Evolutionary conservation across 2,888 invertebrate genomes (phyloP).

Genomic region (Cecidostiba fungosa): DNA sequence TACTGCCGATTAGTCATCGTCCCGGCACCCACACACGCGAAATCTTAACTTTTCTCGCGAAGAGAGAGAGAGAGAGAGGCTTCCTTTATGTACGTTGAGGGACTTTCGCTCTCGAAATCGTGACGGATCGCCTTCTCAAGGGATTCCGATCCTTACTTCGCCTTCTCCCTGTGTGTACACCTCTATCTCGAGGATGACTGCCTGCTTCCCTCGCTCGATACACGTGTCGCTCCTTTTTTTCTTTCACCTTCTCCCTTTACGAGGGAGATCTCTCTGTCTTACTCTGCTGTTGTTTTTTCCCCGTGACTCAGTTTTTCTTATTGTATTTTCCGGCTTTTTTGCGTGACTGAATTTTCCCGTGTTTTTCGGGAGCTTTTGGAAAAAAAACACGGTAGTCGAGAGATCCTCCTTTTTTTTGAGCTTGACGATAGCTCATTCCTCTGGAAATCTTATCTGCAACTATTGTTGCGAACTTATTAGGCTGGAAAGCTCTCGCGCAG

Average conservation of each 20-base stretch:
- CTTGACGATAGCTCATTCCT: no score
- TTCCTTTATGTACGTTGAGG: conserved; percentile 32
- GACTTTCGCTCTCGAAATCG: conserved; percentile 59
- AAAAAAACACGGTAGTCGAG: no score
- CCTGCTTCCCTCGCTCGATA: neutral
- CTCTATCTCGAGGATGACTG: neutral
- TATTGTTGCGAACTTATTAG: neutral
- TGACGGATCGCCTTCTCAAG: conserved; percentile 56
- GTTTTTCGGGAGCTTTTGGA: neutral
- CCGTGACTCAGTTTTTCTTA: neutral
- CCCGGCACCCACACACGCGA: neutral
- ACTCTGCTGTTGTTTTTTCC: neutral
- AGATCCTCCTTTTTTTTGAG: no score
- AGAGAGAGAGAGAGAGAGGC: neutral
- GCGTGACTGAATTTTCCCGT: neutral
- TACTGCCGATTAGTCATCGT: neutral
- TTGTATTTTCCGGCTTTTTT: neutral
- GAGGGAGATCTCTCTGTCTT: neutral
- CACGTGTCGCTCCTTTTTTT: conserved; percentile 13
- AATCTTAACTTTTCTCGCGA: conserved; percentile 39
- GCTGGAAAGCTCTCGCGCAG: no score
- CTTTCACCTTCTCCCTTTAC: neutral
- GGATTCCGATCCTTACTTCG: conserved; percentile 42
- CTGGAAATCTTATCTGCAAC: neutral
- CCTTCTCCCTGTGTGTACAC: neutral